Evolutionary conservation across 2,797 vertebrate species (phyloP).

Genomic region (Siniperca undulata): DNA sequence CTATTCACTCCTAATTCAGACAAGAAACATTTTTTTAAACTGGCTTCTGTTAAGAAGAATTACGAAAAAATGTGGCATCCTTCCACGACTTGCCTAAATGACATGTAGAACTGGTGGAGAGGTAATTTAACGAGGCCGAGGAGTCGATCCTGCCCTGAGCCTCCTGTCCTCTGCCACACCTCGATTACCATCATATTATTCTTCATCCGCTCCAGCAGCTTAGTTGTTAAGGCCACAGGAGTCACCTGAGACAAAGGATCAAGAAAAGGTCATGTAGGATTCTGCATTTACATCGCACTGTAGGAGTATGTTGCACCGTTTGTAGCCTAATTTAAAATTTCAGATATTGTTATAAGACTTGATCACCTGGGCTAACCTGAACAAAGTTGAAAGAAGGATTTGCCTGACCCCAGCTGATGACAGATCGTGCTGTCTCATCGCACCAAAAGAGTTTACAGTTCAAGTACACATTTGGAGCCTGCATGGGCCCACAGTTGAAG

Average conservation of each 20-base stretch:
- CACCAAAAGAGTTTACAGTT: conserved; percentile 94
- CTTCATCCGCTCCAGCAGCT: conserved; percentile 91
- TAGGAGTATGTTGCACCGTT: background rate
- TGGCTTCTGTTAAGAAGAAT: background rate
- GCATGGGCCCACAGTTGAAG: conserved; percentile 75
- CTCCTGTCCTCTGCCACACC: conserved; percentile 91
- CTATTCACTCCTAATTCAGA: background rate
- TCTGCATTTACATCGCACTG: background rate
- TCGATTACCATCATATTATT: conserved; percentile 97
- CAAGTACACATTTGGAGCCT: conserved; percentile 90
- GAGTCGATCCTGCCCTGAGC: conserved; percentile 87
- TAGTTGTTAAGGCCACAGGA: conserved; percentile 89
- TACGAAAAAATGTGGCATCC: accelerated
- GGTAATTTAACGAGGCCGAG: conserved; percentile 95
- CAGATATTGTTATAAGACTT: background rate
- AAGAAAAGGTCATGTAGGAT: background rate
- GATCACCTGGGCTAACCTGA: conserved; percentile 86
- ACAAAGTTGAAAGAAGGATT: conserved; percentile 91
- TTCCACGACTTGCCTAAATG: conserved; percentile 89
- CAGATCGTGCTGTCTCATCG: conserved; percentile 88
- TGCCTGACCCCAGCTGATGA: conserved; percentile 88
- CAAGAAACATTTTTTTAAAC: background rate
- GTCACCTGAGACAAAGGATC: conserved; percentile 86
- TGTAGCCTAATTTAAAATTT: background rate
- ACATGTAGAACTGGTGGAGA: conserved; percentile 97